A percentile compares a stretch with the other conserved stretches of the same genome.
Evolutionary conservation across 2,797 vertebrate genomes (phyloP).

Genomic region (Tinamus major): DNA sequence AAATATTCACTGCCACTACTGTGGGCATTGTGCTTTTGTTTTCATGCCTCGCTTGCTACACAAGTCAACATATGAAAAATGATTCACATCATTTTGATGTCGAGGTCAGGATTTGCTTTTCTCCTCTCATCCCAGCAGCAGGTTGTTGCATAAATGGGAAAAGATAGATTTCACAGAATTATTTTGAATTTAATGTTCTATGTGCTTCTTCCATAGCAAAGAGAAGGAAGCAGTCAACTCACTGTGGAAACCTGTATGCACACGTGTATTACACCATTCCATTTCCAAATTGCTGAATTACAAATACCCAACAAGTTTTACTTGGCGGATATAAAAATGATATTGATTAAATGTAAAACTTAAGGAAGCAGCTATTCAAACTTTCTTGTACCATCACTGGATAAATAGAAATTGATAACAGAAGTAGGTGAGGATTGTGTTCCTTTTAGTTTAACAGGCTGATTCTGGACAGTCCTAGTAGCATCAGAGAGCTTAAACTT

Average conservation of each 20-base stretch:
- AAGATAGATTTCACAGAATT: not conserved
- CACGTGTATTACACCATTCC: not conserved
- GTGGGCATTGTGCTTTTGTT: not conserved
- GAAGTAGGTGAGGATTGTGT: not conserved
- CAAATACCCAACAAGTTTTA: not conserved
- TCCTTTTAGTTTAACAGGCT: not conserved
- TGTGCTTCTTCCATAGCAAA: not conserved
- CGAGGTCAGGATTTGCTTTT: not conserved
- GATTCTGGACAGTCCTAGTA: not conserved
- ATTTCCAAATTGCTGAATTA: not conserved
- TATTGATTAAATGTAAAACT: not conserved
- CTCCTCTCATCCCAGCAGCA: not conserved
- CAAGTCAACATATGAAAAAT: slow-evolving; percentile 39
- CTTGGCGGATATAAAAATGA: not conserved
- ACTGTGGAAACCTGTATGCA: not conserved
- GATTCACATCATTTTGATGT: slow-evolving; percentile 31
- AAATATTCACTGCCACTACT: slow-evolving; percentile 29
- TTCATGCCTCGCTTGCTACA: slow-evolving; percentile 26
- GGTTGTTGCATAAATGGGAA: not conserved
- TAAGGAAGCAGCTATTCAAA: not conserved
- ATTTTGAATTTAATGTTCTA: not conserved
- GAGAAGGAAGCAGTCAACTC: not conserved
- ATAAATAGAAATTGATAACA: not conserved
- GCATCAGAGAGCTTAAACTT: not conserved
- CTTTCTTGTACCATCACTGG: not conserved